Evolutionary conservation across 2,113 vertebrate species (phyloP), one percentile per base, ranked within the genome.

Genomic region (Seriola rivoliana): DNA sequence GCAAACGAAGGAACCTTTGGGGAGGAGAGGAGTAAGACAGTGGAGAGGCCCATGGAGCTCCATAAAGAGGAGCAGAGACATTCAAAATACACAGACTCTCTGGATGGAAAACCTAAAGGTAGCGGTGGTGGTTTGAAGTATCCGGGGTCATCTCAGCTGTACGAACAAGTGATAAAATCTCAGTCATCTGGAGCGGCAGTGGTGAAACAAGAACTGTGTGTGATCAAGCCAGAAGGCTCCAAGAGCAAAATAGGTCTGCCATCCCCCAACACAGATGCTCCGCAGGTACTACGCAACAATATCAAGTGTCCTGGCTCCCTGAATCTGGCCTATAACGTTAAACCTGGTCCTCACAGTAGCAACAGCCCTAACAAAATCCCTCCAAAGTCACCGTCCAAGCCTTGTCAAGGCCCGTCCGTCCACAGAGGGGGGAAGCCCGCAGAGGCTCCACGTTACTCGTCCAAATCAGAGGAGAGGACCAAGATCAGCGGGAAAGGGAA

Each of bases 381-480:
- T 4, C 96, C 96, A 2, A 97, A 97, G 86, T 97, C 97, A 0
- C 97, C 97, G 25, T 97, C 96, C 84, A 98, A 97, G 82, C 92
- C 94, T 0, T 89, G 89, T 48, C 91, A 82, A 75, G 86, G 92
- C 81, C 46, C 89, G 23, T 86, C 5, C 44, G 92, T 67, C 90
- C 96, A 79, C 76, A 91, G 55, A 87, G 87, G 80, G 38, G 88
- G 71, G 1, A 93, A 94, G 88, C 78, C 95, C 46, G 0, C 85
- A 4, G 90, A 96, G 38, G 83, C 90, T 10, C 95, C 95, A 0
- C 91, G 91, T 0, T 89, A 94, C 90, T 89, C 85, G 10, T 85
- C 95, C 58, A 88, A 94, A 76, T 95, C 95, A 4, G 96, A 96
- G 50, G 96, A 96, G 81, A 90, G 95, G 63, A 92, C 90, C 79